Conservation (phyloP, 2,113 vertebrate species). For the Grammomys dolichurus region DNA sequence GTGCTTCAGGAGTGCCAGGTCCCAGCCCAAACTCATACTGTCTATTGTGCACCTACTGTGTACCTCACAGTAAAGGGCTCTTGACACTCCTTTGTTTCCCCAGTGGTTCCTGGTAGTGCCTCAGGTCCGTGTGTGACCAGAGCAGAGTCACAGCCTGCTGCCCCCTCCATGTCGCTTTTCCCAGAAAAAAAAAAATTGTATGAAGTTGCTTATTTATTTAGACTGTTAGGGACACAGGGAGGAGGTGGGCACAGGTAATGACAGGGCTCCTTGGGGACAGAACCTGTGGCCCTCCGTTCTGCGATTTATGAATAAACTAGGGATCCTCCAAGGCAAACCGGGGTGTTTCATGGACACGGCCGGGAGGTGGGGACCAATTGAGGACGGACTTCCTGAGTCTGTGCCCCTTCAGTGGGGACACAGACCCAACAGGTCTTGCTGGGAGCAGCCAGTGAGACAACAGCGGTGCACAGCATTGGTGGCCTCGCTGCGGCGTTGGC, state of each 20-base stretch:
- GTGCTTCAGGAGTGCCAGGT: background rate
- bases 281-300: background rate
- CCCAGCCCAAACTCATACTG: background rate
- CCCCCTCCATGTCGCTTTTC: background rate
- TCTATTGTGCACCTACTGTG: background rate
- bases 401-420: conserved; percentile 63
- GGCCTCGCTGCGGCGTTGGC: background rate
- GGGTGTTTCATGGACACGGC: too few species aligned
- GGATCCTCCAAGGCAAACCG: background rate
- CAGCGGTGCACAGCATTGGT: conserved; percentile 44
- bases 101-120: background rate
- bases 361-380: background rate
- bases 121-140: background rate
- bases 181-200: background rate
- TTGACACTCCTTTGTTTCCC: background rate
- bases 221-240: background rate
- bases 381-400: background rate
- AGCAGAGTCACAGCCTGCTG: background rate
- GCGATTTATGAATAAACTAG: background rate
- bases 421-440: conserved; percentile 39
- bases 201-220: conserved; percentile 33
- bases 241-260: background rate
- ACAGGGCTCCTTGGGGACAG: background rate
- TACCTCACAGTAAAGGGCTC: background rate
- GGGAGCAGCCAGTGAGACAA: conserved; percentile 68